Evolutionary conservation across 2,888 invertebrate genomes (phyloP).

Genomic region (Tipula confusa): DNA sequence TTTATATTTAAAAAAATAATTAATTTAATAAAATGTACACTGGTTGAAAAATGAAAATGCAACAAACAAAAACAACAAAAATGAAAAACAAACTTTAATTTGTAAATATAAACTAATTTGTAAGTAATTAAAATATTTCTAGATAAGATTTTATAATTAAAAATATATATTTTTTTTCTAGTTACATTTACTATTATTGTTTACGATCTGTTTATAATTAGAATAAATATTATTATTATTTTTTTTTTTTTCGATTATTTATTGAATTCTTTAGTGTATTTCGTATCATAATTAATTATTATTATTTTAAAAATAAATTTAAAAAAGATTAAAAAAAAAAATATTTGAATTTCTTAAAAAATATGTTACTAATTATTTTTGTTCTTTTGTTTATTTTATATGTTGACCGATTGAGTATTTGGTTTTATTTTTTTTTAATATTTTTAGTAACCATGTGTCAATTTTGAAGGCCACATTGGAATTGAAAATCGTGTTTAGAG

Average conservation of each 20-base stretch:
- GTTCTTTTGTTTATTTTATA: background rate
- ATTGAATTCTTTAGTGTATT: background rate
- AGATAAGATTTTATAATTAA: background rate
- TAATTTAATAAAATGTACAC: constrained; percentile 7
- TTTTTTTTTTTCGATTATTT: background rate
- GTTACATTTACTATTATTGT: background rate
- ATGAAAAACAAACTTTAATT: background rate
- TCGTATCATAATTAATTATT: background rate
- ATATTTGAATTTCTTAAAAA: constrained; percentile 12
- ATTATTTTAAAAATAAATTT: background rate
- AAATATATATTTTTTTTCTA: background rate
- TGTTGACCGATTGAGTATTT: constrained; percentile 1
- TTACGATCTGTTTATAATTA: background rate
- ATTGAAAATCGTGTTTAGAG: no score
- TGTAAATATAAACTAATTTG: background rate
- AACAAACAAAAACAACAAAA: background rate
- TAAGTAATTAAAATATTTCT: constrained; percentile 20
- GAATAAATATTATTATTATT: background rate
- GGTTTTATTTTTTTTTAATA: no score
- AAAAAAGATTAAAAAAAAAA: no score
- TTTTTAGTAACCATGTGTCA: no score
- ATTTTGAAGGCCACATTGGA: no score
- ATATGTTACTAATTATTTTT: background rate
- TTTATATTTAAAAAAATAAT: background rate
- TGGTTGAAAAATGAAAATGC: constrained; percentile 20